Conservation (phyloP, 2,797 vertebrate genomes). For the Erpetoichthys calabaricus region DNA sequence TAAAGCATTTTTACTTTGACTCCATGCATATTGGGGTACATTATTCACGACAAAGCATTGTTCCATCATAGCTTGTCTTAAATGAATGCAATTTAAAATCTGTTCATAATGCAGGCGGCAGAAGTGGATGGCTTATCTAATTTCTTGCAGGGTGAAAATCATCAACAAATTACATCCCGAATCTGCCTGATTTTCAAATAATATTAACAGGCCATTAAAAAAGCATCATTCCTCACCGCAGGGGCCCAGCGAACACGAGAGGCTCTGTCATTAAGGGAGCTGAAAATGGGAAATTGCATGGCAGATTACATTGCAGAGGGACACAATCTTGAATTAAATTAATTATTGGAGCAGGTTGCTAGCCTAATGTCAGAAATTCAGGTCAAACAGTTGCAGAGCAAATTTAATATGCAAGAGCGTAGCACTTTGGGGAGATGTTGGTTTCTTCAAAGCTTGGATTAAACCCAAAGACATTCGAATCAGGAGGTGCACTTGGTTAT, state of each 20-base stretch:
- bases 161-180: constrained; percentile 2
- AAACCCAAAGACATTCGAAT: neutral
- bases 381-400: neutral
- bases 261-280: constrained; percentile 1
- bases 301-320: constrained; percentile 1
- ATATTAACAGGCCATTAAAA: constrained; percentile 7
- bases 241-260: neutral
- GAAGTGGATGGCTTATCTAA: neutral
- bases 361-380: neutral
- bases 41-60: neutral
- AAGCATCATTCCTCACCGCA: constrained; percentile 2
- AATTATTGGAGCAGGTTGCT: constrained; percentile 2
- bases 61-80: neutral
- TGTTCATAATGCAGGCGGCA: neutral
- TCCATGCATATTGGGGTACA: too few relatives aligned
- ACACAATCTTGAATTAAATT: constrained; percentile 3
- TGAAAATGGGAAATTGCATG: neutral
- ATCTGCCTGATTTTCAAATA: constrained; percentile 1
- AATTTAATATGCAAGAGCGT: neutral
- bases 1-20: too few relatives aligned
- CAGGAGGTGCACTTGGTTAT: too few relatives aligned
- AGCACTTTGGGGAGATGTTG: neutral
- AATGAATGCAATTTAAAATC: neutral
- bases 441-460: neutral
- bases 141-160: neutral